Evolutionary conservation across 2,888 invertebrate genomes (phyloP), one percentile per base, ranked within the genome.

Genomic region (Rosalia funebris): DNA sequence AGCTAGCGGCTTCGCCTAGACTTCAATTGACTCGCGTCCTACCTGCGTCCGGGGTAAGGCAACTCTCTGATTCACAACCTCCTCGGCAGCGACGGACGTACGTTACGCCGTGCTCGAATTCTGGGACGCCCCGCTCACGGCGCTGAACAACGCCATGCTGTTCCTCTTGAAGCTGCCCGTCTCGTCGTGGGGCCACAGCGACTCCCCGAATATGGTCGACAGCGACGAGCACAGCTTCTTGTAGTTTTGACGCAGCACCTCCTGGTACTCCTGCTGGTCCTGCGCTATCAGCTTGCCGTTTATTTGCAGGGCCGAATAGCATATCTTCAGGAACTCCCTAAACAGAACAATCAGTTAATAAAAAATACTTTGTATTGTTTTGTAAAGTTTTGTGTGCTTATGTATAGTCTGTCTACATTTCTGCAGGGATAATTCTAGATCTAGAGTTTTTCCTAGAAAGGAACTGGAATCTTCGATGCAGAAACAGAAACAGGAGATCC

Each of bases 181-280:
- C 53, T 85, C 84, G 46, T 86, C 85, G 63, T 85, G 85, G 0
- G 85, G 84, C 84, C 86, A 85, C 45, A 93, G 82, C 0, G 91
- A 87, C 75, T 93, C 92, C 0, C 91, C 91, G 63, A 93, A 85
- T 65, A 93, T 82, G 31, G 85, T 84, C 41, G 91, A 89, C 25
- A 96, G 83, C 9, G 90, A 90, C 57, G 88, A 87, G 72, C 93
- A 93, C 50, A 96, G 84, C 74, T 95, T 94, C 75, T 90, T 90
- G 82, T 93, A 96, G 82, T 95, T 96, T 39, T 90, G 86, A 71
- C 92, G 89, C 31, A 97, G 82, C 3, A 92, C 92, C 77, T 93
- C 92, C 76, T 98, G 98, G 79, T 98, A 98, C 70, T 96, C 92
- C 48, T 90, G 88, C 80, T 97, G 97, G 81, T 97, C 97, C 1